Percentiles rank a stretch among this genome's conserved stretches.
Conservation (phyloP, 2,888 invertebrate genomes). For the Ariolimax columbianus region DNA sequence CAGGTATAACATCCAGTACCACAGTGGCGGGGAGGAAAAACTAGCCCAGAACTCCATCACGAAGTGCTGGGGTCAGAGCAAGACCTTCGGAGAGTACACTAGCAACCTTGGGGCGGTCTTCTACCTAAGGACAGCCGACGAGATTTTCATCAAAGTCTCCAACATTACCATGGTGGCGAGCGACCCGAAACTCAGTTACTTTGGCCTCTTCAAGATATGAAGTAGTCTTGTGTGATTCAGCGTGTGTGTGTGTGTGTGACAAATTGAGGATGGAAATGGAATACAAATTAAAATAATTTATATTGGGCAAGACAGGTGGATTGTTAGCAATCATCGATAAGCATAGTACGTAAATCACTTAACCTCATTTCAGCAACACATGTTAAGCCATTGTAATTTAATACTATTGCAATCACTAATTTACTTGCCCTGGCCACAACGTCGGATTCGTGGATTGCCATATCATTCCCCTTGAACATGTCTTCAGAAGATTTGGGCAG, state of each 20-base stretch:
- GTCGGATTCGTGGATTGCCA: no score
- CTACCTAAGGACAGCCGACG: conserved; percentile 69
- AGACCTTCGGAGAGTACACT: conserved; percentile 72
- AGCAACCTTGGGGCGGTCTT: conserved; percentile 74
- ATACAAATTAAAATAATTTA: no score
- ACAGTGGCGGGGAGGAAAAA: conserved; percentile 71
- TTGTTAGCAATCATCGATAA: no score
- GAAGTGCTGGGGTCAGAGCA: conserved; percentile 70
- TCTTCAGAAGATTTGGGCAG: no score
- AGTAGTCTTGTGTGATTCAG: not conserved
- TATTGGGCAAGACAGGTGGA: no score
- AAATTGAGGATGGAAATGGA: not conserved
- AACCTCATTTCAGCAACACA: no score
- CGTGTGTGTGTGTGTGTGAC: not conserved
- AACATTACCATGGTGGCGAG: conserved; percentile 67
- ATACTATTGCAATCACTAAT: no score
- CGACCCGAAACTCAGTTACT: conserved; percentile 71
- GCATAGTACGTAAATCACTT: no score
- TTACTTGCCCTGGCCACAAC: no score
- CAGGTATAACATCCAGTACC: conserved; percentile 72
- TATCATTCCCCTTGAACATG: no score
- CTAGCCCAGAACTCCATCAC: conserved; percentile 72
- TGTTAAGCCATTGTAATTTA: no score
- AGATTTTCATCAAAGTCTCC: conserved; percentile 74
- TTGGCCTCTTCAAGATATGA: conserved; percentile 69